Evolutionary conservation across 2,888 invertebrate genomes (phyloP).

Genomic region (Rotaria macrura): DNA sequence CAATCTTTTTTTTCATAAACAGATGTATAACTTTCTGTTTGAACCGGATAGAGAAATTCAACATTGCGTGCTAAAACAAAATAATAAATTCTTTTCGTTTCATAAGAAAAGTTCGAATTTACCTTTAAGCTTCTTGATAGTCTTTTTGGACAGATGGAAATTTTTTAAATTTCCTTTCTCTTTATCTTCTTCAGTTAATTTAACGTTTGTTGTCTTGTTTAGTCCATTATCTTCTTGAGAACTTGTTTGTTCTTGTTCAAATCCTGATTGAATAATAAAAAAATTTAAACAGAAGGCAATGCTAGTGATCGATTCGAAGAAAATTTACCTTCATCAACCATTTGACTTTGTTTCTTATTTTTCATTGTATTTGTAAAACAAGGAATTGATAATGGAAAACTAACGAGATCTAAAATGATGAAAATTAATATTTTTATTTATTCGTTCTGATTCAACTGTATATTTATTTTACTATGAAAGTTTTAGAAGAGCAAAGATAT

Average conservation of each 20-base stretch:
- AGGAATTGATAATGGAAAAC: neutral
- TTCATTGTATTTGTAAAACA: neutral
- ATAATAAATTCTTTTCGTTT: no score
- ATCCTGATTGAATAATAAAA: neutral
- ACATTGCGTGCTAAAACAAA: constrained; percentile 40
- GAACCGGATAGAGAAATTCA: constrained; percentile 44
- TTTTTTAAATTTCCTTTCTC: constrained; percentile 28
- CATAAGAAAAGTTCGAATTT: neutral
- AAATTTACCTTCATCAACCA: neutral
- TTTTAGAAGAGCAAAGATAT: neutral
- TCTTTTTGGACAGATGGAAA: constrained; percentile 21
- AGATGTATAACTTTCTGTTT: constrained; percentile 41
- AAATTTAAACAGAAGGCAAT: no score
- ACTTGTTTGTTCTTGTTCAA: neutral
- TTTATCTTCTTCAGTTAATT: constrained; percentile 10
- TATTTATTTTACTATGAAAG: neutral
- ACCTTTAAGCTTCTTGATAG: constrained; percentile 23
- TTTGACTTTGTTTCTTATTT: neutral
- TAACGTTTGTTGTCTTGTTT: neutral
- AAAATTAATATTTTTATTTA: neutral
- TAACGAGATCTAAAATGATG: neutral
- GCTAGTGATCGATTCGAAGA: no score
- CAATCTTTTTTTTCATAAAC: constrained; percentile 43
- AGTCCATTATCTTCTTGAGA: neutral
- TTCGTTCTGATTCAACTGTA: neutral